Evolutionary conservation across 2,888 invertebrate genomes (phyloP).

Genomic region (Aquatica leii): DNA sequence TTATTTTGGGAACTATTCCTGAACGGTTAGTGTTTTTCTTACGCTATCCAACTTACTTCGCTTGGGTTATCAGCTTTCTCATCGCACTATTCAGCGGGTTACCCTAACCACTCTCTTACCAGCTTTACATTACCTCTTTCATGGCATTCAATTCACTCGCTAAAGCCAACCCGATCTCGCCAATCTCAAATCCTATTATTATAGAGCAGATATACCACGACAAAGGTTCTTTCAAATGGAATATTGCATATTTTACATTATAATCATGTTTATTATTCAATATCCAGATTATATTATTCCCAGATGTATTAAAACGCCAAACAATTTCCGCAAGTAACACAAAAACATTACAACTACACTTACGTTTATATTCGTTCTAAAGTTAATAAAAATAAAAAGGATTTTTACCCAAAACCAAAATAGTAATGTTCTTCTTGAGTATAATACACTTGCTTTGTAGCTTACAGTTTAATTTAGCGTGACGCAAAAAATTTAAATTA

Average conservation of each 20-base stretch:
- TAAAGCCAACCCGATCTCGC: conserved; percentile 48
- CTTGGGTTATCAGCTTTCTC: conserved; percentile 43
- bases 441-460: too few relatives aligned
- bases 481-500: too few relatives aligned
- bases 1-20: conserved; percentile 29
- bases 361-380: too few relatives aligned
- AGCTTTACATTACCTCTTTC: conserved; percentile 46
- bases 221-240: conserved; percentile 48
- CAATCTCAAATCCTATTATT: conserved; percentile 52
- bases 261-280: conserved; percentile 34
- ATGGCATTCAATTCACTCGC: conserved; percentile 50
- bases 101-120: conserved; percentile 40
- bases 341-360: too few relatives aligned
- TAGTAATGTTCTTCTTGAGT: too few relatives aligned
- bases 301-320: not conserved
- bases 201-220: conserved; percentile 48
- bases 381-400: too few relatives aligned
- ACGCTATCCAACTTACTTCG: conserved; percentile 32
- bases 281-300: conserved; percentile 9
- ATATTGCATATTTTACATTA: conserved; percentile 43
- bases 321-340: too few relatives aligned
- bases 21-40: conserved; percentile 36
- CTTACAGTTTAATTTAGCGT: too few relatives aligned
- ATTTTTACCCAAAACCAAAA: too few relatives aligned
- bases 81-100: conserved; percentile 38